Base-by-base conservation (phyloP, 2,888 invertebrate species). In the Lissonota sp. region DNA sequence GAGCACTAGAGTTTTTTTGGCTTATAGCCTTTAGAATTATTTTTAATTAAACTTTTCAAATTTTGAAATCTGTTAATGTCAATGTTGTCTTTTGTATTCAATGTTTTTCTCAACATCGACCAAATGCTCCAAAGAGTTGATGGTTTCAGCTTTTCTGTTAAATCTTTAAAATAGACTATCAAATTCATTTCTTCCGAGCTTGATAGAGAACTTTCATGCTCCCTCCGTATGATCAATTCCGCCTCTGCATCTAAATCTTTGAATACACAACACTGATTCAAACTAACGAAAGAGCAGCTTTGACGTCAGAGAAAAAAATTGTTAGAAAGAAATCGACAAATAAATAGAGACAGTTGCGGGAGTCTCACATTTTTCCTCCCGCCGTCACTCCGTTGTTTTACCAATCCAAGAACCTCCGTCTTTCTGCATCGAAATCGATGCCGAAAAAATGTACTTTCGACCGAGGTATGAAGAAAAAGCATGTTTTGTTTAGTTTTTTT, bases 61-160 rank as follows among this genome's bases (percentile, higher is more conserved):
- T 83, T 83, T 12, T 69, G 51, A 82, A 81, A 85, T 42, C 55
- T 78, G 40, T 49, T 75, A 10, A 84, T 83, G 64, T 84, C 74
- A 69, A 84, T 66, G 16, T 83, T 79, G 7, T 82, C 76, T 67
- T 44, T 62, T 4, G 70, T 44, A 70, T 81, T 76, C n/a, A 83
- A 46, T n/a, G 81, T 80, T 70, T 79, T 79, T 75, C 72, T 82
- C 5, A 80, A 62, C 80, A 84, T 76, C 16, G 64, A 64, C 60
- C 69, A 67, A 8, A 60, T 74, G 74, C 69, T 63, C 77, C 67
- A 80, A 66, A 76, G 26, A 26, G 77, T 55, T 44, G 71, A n/a
- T 12, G 75, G 75, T 39, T 51, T 71, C 62, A 80, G 53, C 12
- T 1, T 60, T 60, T 40, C 40, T n/a, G 40, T 40, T 12, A 60